Evolutionary conservation across 2,797 vertebrate species (phyloP), one percentile per base, ranked within the genome.

Genomic region (Protosalanx chinensis): DNA sequence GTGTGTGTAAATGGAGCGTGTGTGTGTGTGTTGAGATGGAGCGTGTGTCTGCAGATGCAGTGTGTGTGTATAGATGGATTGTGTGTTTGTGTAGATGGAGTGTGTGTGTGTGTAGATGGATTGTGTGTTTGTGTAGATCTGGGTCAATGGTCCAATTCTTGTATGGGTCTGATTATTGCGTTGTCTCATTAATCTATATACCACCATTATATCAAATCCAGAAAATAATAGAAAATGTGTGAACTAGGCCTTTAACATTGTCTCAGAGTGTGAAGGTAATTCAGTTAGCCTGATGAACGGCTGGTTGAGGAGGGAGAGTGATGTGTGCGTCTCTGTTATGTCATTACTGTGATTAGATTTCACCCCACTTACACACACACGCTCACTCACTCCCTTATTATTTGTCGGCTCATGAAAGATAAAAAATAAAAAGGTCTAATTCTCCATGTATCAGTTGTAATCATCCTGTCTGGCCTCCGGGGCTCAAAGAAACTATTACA

Each of bases 291-390:
- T 84, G 86, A 85, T 84, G 81, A 86, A 82, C 81, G 78, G 60
- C 67, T 77, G 70, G 81, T 81, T 58, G 27, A 63, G 35, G 79
- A 88, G 76, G 82, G 79, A 80, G 81, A 81, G 81, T 86, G 81
- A 78, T 75, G 75, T 75, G 80, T 67, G 10, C 51, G 56, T 80
- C 74, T 70, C 74, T 6, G 67, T 88, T 85, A 88, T 78, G 63
- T 64, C 66, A 79, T 87, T 83, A 83, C 70, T 74, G 77, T 79
- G 79, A 85, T 88, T 86, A 70, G 71, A 85, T 86, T 85, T 82
- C 68, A 56, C 69, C 56, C 62, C 66, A 64, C 59, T 79, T 74
- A 67, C 72, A 67, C 70, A 69, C 73, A 63, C 60, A 46, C 63
- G 63, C 67, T 72, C 75, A 63, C 77, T 74, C 77, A 72, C 81